Percentiles rank a stretch among this genome's conserved stretches.
Evolutionary conservation across 2,888 invertebrate species (phyloP).

Genomic region (Linnaemya tessellans): DNA sequence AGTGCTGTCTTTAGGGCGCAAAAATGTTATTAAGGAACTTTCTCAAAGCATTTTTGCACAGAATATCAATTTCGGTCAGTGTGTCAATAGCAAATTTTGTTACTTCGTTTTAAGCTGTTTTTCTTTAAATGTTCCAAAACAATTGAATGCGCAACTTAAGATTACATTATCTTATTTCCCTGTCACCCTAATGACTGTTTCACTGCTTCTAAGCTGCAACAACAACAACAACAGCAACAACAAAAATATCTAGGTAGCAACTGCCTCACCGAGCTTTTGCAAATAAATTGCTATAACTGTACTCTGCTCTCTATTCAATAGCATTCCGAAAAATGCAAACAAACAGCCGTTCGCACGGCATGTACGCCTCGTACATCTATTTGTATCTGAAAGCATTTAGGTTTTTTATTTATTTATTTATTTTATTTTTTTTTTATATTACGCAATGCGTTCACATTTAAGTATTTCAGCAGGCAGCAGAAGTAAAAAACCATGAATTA

Average conservation of each 20-base stretch:
- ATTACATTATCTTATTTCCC: constrained; percentile 7
- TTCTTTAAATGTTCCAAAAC: too few relatives aligned
- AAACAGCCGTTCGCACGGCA: neutral
- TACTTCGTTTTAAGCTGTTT: too few relatives aligned
- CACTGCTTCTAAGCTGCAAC: neutral
- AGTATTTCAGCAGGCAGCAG: constrained; percentile 43
- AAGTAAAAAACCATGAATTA: constrained; percentile 24
- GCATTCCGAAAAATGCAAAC: constrained; percentile 11
- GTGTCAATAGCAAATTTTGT: too few relatives aligned
- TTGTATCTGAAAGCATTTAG: constrained; percentile 45
- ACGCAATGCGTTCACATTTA: constrained; percentile 73
- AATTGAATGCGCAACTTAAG: too few relatives aligned
- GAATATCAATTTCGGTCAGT: too few relatives aligned
- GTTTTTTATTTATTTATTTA: neutral
- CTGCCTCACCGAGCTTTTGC: constrained; percentile 36
- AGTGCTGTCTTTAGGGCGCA: too few relatives aligned
- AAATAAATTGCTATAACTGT: constrained; percentile 61
- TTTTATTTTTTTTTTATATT: constrained; percentile 67
- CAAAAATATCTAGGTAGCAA: constrained; percentile 51
- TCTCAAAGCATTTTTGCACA: too few relatives aligned
- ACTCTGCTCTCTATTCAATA: constrained; percentile 53
- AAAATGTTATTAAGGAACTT: too few relatives aligned
- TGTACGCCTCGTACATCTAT: neutral
- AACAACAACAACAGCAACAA: neutral
- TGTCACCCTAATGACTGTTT: constrained; percentile 23